These are phyloP conservation scores for Paraplagusia blochii DNA, from an alignment of 2,113 vertebrate species.

Conservation along the genomic window DNA sequence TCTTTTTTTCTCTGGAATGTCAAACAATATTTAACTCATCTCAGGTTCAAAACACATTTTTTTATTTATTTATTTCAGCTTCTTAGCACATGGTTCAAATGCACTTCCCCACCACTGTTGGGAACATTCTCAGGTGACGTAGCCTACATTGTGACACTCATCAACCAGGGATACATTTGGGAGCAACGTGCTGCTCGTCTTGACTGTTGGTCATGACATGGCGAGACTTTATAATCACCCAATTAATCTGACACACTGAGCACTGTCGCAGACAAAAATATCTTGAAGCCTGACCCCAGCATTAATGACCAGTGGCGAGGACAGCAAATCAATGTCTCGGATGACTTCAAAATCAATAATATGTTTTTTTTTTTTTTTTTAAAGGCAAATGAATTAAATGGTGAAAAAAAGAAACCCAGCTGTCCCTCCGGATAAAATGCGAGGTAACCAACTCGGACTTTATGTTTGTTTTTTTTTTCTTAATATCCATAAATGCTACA, in stretches of 20 bases:
- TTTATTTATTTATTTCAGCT: too few species aligned
- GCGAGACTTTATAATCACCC: neutral
- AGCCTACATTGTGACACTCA: too few species aligned
- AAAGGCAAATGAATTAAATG: neutral
- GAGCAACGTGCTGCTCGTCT: neutral
- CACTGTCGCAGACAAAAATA: neutral
- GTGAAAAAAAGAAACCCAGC: too few species aligned
- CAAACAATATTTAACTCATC: too few species aligned
- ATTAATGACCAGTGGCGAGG: neutral
- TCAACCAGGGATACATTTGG: neutral
- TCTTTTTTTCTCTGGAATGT: too few species aligned
- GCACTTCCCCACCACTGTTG: neutral
- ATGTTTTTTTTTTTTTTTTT: neutral
- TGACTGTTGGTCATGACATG: neutral
- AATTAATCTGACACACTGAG: neutral
- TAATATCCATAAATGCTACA: slow-evolving; percentile 10
- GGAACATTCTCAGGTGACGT: too few species aligned
- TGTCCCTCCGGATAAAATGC: neutral
- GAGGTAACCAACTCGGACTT: neutral
- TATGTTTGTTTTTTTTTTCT: too few species aligned
- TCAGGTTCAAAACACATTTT: too few species aligned
- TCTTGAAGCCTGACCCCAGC: neutral
- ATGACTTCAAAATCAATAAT: neutral
- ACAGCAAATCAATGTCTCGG: neutral
- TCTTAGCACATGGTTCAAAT: neutral